Evolutionary conservation across 2,888 invertebrate genomes (phyloP), one percentile per base, ranked within the genome.

Genomic region (Diarsia rubi): DNA sequence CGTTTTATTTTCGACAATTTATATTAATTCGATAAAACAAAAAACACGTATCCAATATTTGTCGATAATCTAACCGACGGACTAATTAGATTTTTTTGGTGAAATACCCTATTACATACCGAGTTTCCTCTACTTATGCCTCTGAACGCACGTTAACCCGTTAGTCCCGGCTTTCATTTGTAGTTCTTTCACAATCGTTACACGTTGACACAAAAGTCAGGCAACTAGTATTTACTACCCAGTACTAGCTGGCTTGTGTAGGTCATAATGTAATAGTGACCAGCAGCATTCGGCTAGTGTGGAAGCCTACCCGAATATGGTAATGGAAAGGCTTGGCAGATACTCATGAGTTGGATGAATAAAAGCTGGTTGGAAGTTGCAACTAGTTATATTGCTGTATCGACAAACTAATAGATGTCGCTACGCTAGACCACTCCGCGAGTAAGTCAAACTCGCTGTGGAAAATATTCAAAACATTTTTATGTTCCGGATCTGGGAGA

Each of bases 381-480:
- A 16, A 24, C 12, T 44, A 19, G 14, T 60, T 52, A 14, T 37
- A 12, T 42, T 74, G 37, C 14, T 66, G 57, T 66, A 54, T 44
- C 21, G 47, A 52, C 24, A 21, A 44, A 44, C 44, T 2, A n/a
- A 52, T 42, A 76, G 60, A 62, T 60, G 52, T 68, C 60, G 49
- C 67, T 19, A 14, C 37, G 8, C n/a, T 59, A 67, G 59, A 19
- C n/a, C 31, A 14, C 5, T 12, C 21, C 21, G 37, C 5, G 12
- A 44, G 14, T 45, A 24, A 16, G 9, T 31, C 21, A 27, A 49
- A 60, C 4, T 64, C n/a, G 8, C 21, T 31, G 24, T 49, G 24
- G 21, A 47, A 77, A 57, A 57, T 27, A 77, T 59, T 49, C 57
- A 47, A 49, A 47, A 37, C 14, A 49, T 47, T 62, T 63, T 21